Evolutionary conservation across 2,888 invertebrate species (phyloP).

Genomic region (Leptopilina syphax): DNA sequence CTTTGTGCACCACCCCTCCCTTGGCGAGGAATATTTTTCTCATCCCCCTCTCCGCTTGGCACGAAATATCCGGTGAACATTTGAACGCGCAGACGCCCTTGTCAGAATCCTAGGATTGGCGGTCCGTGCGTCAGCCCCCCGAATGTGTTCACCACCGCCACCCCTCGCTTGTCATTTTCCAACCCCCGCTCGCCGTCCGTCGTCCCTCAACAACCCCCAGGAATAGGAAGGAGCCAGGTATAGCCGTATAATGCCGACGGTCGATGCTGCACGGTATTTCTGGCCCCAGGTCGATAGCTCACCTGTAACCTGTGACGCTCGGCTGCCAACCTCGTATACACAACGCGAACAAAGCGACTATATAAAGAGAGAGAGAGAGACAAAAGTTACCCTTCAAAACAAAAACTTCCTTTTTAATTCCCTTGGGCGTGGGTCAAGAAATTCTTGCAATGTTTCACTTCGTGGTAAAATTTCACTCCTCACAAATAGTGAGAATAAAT

Average conservation of each 20-base stretch:
- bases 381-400: not conserved
- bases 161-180: conserved; percentile 44
- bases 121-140: conserved; percentile 67
- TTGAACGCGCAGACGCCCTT: conserved; percentile 56
- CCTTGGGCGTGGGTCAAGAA: conserved; percentile 1
- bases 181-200: conserved; percentile 50
- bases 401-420: not conserved
- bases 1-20: conserved; percentile 58
- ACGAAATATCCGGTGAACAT: conserved; percentile 44
- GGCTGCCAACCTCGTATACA: conserved; percentile 56
- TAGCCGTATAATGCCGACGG: conserved; percentile 65
- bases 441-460: not conserved
- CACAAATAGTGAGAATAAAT: too few species aligned
- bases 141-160: conserved; percentile 45
- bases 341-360: conserved; percentile 48
- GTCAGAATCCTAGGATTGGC: conserved; percentile 66
- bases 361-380: not conserved
- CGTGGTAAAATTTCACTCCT: too few species aligned
- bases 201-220: conserved; percentile 52
- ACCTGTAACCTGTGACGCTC: conserved; percentile 65
- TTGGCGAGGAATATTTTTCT: conserved; percentile 24
- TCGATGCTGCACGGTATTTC: conserved; percentile 77
- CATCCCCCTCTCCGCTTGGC: too few species aligned
- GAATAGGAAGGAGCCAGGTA: conserved; percentile 60
- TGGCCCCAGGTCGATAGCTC: conserved; percentile 76